Evolutionary conservation across 2,888 invertebrate genomes (phyloP).

Genomic region (Lottia gigantea): DNA sequence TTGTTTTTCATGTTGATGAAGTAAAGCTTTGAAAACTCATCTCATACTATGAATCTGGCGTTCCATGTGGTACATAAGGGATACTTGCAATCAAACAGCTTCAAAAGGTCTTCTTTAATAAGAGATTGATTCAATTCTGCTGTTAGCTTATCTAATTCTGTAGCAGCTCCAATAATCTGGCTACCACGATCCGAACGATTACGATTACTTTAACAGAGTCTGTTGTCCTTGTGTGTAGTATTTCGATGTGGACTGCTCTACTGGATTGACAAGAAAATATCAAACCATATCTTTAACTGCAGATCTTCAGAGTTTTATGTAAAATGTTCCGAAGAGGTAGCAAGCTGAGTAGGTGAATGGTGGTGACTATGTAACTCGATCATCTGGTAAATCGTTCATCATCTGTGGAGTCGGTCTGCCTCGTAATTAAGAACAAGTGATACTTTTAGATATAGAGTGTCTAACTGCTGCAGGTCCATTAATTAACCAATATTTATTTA

Average conservation of each 20-base stretch:
- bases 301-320: no score
- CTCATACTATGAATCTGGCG: conserved; percentile 41
- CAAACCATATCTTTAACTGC: background rate
- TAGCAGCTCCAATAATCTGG: conserved; percentile 34
- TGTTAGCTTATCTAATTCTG: conserved; percentile 19
- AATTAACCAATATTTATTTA: no score
- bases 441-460: no score
- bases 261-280: conserved; percentile 3
- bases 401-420: no score
- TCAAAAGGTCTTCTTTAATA: conserved; percentile 20
- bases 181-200: conserved; percentile 34
- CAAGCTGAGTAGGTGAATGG: no score
- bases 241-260: conserved; percentile 2
- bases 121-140: conserved; percentile 22
- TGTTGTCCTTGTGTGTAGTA: background rate
- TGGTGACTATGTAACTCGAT: no score
- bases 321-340: no score
- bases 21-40: conserved; percentile 28
- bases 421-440: no score
- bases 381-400: no score
- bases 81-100: conserved; percentile 32
- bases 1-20: conserved; percentile 21
- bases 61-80: conserved; percentile 44
- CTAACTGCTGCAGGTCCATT: no score
- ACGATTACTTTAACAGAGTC: conserved; percentile 20